These are phyloP conservation scores for Cosmia trapezina DNA, from an alignment of 2,888 invertebrate genomes.

Conservation along the genomic window DNA sequence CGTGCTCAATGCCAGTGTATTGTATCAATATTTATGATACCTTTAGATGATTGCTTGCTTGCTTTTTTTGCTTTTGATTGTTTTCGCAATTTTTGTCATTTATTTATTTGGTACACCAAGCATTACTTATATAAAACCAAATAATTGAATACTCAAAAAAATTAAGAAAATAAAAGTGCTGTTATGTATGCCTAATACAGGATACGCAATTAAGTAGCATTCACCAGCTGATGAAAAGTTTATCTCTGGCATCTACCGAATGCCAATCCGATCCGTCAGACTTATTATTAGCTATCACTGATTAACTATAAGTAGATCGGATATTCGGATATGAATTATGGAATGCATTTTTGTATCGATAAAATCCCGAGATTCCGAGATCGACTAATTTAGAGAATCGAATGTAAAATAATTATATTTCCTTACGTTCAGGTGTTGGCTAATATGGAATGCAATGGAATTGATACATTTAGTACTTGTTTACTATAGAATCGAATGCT, in stretches of 20 bases:
- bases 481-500: too few species aligned
- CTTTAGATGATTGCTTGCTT: too few species aligned
- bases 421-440: too few species aligned
- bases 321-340: too few species aligned
- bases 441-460: too few species aligned
- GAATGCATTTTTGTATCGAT: too few species aligned
- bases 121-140: neutral
- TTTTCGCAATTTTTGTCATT: neutral
- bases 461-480: too few species aligned
- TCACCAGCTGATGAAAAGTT: neutral
- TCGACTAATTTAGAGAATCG: too few species aligned
- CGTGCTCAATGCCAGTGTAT: neutral
- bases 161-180: neutral
- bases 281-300: constrained; percentile 6
- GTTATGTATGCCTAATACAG: neutral
- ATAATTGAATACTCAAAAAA: neutral
- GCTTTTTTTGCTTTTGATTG: too few species aligned
- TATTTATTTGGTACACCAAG: neutral
- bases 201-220: too few species aligned
- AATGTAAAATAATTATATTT: too few species aligned
- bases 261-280: constrained; percentile 4
- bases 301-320: neutral
- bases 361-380: too few species aligned
- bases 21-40: neutral
- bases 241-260: constrained; percentile 3